These are phyloP conservation scores for Melangyna quadrimaculata DNA, from an alignment of 2,888 invertebrate species.

Conservation along the genomic window DNA sequence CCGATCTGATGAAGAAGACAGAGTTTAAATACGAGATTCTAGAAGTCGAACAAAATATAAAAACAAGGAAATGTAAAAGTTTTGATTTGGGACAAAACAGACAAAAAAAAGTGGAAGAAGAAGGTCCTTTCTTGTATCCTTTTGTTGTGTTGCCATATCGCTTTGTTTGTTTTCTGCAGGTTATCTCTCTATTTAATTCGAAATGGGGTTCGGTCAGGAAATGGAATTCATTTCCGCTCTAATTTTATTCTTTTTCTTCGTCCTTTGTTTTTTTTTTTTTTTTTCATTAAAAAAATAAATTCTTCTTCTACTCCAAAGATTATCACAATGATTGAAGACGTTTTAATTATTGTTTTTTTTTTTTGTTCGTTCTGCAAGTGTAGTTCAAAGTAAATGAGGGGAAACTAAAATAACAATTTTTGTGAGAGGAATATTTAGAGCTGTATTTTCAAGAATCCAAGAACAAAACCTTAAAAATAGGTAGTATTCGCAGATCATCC, in stretches of 20 bases:
- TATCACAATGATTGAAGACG: conserved; percentile 59
- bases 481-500: not conserved
- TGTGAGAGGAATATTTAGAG: not conserved
- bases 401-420: not conserved
- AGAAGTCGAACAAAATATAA: conserved; percentile 34
- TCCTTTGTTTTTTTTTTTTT: conserved; percentile 30
- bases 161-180: conserved; percentile 59
- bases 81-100: conserved; percentile 46
- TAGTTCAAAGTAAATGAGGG: not conserved
- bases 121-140: conserved; percentile 63
- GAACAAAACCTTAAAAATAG: accelerated
- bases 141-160: conserved; percentile 45
- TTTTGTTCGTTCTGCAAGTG: too few relatives aligned
- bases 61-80: conserved; percentile 65
- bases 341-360: conserved; percentile 54
- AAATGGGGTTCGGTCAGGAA: conserved; percentile 67
- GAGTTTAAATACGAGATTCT: not conserved
- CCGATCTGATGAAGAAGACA: conserved; percentile 20
- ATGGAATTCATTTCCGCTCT: conserved; percentile 70
- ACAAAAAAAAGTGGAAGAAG: not conserved
- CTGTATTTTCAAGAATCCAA: not conserved
- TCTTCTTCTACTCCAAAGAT: conserved; percentile 29
- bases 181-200: conserved; percentile 64
- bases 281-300: conserved; percentile 32
- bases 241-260: conserved; percentile 40